Percentiles rank a stretch among this genome's conserved stretches.
Conservation (phyloP, 53 echinoderm and acorn worm species). For the Paelopatides confundens region DNA sequence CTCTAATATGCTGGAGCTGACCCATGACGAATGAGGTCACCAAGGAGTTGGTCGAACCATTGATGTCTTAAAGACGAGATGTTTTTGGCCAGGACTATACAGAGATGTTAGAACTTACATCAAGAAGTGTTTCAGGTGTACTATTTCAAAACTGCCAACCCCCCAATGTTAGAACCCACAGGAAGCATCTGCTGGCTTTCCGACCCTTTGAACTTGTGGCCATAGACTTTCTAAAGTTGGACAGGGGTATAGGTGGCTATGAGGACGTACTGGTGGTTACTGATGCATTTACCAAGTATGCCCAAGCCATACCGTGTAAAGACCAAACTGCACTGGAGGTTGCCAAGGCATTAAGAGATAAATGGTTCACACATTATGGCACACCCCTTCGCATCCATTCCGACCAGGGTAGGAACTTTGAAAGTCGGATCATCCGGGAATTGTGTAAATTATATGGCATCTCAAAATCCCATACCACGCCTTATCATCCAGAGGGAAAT, state of each 20-base stretch:
- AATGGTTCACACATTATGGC: constrained; percentile 34
- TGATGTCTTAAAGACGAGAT: neutral
- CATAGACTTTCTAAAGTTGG: constrained; percentile 74
- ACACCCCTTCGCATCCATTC: constrained; percentile 39
- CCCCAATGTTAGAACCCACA: constrained; percentile 56
- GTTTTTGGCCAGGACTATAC: constrained; percentile 45
- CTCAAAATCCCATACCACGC: constrained; percentile 37
- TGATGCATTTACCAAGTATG: constrained; percentile 71
- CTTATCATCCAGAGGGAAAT: constrained; percentile 61
- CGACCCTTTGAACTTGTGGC: constrained; percentile 62
- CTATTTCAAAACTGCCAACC: constrained; percentile 48
- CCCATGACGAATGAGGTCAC: constrained; percentile 37
- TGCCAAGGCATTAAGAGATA: constrained; percentile 41
- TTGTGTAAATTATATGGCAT: constrained; percentile 52
- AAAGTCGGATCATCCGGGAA: constrained; percentile 27
- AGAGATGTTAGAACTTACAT: constrained; percentile 10
- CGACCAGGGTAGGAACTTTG: constrained; percentile 57
- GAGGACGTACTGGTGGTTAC: constrained; percentile 74
- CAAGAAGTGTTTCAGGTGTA: constrained; percentile 60
- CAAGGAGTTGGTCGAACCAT: constrained; percentile 34
- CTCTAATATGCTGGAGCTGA: neutral
- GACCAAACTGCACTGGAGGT: constrained; percentile 56
- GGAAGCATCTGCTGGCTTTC: constrained; percentile 69
- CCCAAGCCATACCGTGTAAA: constrained; percentile 63
- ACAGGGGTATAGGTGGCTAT: constrained; percentile 58